phyloP scores from a whole-genome alignment of 2,797 vertebrate genomes.

The Salarias fasciatus region DNA sequence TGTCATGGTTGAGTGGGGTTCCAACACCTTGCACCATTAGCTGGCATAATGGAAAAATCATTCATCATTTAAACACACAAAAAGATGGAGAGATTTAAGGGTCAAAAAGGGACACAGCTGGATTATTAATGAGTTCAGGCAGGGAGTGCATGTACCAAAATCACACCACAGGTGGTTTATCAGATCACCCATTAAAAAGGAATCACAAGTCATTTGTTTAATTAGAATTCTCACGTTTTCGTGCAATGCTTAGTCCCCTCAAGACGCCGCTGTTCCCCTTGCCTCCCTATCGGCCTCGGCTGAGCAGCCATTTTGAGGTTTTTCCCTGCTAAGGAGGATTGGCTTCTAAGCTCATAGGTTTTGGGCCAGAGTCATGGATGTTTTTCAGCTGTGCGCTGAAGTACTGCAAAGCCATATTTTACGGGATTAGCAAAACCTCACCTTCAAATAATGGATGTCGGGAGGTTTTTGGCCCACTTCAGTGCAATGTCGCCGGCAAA shows the following conservation, averaged over 20 bases:
- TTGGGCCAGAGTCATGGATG: constrained; percentile 42
- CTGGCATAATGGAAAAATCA: constrained; percentile 48
- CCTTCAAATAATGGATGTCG: constrained; percentile 30
- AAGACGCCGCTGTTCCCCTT: constrained; percentile 79
- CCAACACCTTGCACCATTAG: constrained; percentile 44
- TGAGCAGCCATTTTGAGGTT: constrained; percentile 55
- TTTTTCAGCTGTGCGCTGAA: constrained; percentile 48
- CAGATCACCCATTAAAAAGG: constrained; percentile 43
- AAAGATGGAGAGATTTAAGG: constrained; percentile 46
- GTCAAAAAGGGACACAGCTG: constrained; percentile 50
- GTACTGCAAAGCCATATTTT: constrained; percentile 46
- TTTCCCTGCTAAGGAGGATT: constrained; percentile 40
- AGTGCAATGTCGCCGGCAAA: constrained; percentile 18
- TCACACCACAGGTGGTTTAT: constrained; percentile 47
- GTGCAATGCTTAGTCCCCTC: constrained; percentile 79
- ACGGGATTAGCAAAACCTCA: constrained; percentile 47
- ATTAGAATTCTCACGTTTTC: constrained; percentile 81
- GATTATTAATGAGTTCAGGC: constrained; percentile 50
- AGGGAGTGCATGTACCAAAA: constrained; percentile 22
- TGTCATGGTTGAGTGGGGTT: constrained; percentile 41
- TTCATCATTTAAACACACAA: constrained; percentile 55
- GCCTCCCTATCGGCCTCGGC: constrained; percentile 58
- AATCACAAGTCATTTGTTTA: constrained; percentile 49
- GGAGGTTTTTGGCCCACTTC: constrained; percentile 18
- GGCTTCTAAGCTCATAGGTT: constrained; percentile 45